These are phyloP conservation scores for Cebidichthys violaceus DNA, from an alignment of 2,113 vertebrate genomes.

Conservation along the genomic window DNA sequence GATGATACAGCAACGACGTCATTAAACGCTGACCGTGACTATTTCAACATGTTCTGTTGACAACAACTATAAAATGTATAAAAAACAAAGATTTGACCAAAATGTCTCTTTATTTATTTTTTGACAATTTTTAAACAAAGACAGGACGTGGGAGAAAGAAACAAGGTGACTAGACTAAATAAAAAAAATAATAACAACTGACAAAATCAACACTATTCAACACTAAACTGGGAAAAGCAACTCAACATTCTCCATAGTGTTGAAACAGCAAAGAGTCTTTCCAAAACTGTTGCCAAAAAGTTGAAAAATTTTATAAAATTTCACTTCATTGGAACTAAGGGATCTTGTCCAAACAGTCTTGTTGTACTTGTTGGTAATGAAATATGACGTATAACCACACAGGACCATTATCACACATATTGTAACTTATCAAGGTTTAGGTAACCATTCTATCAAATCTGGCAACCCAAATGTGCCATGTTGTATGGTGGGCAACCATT, in stretches of 20 bases:
- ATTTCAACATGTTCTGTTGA: no score
- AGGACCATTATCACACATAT: slow-evolving; percentile 15
- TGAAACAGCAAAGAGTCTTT: no score
- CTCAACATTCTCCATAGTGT: neutral
- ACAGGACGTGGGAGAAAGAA: no score
- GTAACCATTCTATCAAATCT: slow-evolving; percentile 36
- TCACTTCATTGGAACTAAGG: neutral
- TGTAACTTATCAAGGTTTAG: slow-evolving; percentile 25
- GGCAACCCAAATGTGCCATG: slow-evolving; percentile 30
- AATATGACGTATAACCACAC: neutral
- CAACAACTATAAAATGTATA: no score
- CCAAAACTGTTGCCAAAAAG: neutral
- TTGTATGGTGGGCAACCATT: slow-evolving; percentile 44
- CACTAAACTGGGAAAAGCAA: neutral
- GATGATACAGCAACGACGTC: no score
- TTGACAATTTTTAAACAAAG: no score
- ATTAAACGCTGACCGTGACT: no score
- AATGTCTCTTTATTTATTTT: no score
- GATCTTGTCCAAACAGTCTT: neutral
- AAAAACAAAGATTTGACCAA: no score
- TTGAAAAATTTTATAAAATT: neutral
- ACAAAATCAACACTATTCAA: no score
- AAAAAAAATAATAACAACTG: no score
- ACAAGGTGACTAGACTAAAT: no score
- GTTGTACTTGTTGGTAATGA: neutral